phyloP scores from a whole-genome alignment of 2,113 vertebrate genomes.

The Alectura lathami region DNA sequence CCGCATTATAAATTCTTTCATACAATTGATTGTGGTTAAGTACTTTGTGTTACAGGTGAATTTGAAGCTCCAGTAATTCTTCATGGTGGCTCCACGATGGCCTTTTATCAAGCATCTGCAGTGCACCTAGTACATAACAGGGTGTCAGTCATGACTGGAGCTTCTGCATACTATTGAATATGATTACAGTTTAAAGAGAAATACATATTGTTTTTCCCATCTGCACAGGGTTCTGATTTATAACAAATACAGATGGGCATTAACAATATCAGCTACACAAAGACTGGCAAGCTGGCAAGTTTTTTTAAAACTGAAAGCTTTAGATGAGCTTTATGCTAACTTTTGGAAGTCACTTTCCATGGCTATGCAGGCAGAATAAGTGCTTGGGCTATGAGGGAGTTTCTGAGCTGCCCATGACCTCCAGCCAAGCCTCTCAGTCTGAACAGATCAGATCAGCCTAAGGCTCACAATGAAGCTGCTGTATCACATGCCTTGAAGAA shows the following conservation, averaged over 20 bases:
- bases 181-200: not conserved
- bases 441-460: not conserved
- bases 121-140: not conserved
- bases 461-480: not conserved
- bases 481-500: not conserved
- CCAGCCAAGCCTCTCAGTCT: accelerated
- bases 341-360: not conserved
- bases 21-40: not conserved
- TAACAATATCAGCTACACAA: accelerated
- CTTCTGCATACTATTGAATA: not conserved
- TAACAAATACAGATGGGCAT: not conserved
- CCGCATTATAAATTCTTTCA: not conserved
- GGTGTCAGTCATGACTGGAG: not conserved
- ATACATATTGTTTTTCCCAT: not conserved
- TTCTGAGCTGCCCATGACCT: not conserved
- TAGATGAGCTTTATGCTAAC: not conserved
- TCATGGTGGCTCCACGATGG: not conserved
- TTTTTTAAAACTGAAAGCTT: not conserved
- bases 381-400: not conserved
- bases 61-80: conserved; percentile 9
- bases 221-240: not conserved
- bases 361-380: not conserved
- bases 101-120: not conserved
- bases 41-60: not conserved
- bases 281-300: not conserved